A percentile compares a stretch with the other conserved stretches of the same genome.
These are phyloP conservation scores for Heliconius hewitsoni DNA, from an alignment of 1,140 invertebrate genomes.

Conservation along the genomic window DNA sequence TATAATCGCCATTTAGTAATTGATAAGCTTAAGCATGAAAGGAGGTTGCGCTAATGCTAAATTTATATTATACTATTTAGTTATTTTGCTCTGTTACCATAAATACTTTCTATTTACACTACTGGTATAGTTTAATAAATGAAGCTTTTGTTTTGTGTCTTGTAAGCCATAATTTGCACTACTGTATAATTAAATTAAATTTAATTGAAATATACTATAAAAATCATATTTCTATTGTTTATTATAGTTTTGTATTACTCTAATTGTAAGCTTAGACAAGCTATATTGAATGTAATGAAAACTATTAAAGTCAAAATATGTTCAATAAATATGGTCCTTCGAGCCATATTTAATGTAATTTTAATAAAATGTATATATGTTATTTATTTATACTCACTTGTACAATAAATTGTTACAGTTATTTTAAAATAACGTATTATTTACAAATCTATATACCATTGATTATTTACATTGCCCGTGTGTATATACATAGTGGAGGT, in stretches of 20 bases:
- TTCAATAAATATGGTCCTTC: not conserved
- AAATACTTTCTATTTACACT: not conserved
- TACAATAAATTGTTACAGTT: not conserved
- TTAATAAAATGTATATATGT: not conserved
- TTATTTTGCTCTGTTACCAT: not conserved
- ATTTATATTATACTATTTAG: not conserved
- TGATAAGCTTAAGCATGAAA: constrained; percentile 22
- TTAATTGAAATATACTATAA: not conserved
- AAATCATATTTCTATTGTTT: not conserved
- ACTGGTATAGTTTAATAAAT: not conserved
- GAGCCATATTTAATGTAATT: not conserved
- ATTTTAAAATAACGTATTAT: not conserved
- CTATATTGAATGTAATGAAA: not conserved
- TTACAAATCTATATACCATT: not conserved
- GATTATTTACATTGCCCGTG: constrained; percentile 32
- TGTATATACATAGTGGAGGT: constrained; percentile 40
- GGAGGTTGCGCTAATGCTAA: constrained; percentile 13
- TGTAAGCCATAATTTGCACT: not conserved
- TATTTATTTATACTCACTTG: not conserved
- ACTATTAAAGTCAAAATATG: not conserved
- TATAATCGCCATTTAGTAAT: not conserved
- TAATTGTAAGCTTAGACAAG: not conserved
- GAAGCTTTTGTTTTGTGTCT: not conserved
- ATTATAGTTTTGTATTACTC: not conserved
- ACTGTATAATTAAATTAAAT: not conserved